Conservation (phyloP, 1,140 invertebrate species). For the Bombus waltoni region DNA sequence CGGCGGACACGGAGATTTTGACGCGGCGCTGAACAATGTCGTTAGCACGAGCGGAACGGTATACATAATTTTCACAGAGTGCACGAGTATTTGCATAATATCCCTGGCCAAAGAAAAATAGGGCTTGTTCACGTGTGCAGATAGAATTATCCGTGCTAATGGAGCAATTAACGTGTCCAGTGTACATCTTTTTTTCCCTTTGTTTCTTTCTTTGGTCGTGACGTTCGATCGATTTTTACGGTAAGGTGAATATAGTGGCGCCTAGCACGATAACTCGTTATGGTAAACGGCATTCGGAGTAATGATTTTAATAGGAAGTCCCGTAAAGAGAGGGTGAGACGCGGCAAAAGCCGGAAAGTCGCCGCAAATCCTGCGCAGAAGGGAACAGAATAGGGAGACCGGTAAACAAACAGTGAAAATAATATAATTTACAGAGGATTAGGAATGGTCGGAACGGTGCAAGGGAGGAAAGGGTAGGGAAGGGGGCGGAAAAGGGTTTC, state of each 20-base stretch:
- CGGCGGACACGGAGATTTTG: constrained; percentile 44
- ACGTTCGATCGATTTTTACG: not conserved
- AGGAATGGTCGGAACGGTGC: constrained; percentile 74
- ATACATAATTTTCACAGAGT: constrained; percentile 31
- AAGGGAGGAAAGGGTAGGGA: constrained; percentile 59
- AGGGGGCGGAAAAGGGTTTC: constrained; percentile 67
- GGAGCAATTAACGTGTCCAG: not conserved
- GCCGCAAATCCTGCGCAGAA: constrained; percentile 79
- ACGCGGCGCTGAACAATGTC: constrained; percentile 46
- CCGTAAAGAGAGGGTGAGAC: constrained; percentile 68
- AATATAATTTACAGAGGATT: constrained; percentile 83
- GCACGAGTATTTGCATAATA: constrained; percentile 43
- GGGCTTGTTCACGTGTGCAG: not conserved
- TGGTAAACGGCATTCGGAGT: constrained; percentile 50
- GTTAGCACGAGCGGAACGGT: constrained; percentile 19
- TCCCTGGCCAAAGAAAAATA: not conserved
- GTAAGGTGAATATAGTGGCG: not conserved
- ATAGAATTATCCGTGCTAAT: constrained; percentile 2
- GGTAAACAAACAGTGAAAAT: constrained; percentile 83
- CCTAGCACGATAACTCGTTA: constrained; percentile 33
- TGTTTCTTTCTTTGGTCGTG: not conserved
- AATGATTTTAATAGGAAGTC: constrained; percentile 69
- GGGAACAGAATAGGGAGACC: constrained; percentile 77
- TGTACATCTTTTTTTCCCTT: not conserved
- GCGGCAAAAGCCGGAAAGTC: constrained; percentile 80